Conservation (phyloP, 2,113 vertebrate species). For the Pteronura brasiliensis region DNA sequence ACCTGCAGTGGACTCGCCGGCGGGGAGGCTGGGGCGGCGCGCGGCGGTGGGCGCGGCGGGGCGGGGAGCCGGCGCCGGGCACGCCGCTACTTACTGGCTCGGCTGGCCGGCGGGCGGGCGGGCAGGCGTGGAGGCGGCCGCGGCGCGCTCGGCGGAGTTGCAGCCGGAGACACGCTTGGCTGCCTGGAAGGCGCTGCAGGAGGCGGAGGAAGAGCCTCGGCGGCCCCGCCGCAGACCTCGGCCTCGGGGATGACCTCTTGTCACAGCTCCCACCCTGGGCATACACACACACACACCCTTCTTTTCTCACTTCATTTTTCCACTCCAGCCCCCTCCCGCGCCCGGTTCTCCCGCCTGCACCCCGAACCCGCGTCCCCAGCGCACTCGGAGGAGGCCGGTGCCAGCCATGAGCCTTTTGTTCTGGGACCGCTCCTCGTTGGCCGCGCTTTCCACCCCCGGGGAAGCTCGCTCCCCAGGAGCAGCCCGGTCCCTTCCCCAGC, state of each 20-base stretch:
- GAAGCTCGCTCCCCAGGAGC: constrained; percentile 49
- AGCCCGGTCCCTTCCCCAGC: constrained; percentile 38
- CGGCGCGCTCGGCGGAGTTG: constrained; percentile 78
- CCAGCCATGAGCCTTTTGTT: constrained; percentile 77
- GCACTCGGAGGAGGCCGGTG: constrained; percentile 37
- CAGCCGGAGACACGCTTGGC: constrained; percentile 81
- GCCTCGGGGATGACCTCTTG: constrained; percentile 46
- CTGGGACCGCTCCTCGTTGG: constrained; percentile 22
- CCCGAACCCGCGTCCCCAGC: constrained; percentile 35
- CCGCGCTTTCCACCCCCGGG: neutral
- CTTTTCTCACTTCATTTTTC: constrained; percentile 57
- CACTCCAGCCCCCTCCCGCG: neutral
- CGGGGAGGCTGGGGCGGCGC: too few relatives aligned
- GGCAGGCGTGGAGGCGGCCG: constrained; percentile 7
- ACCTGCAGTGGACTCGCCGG: neutral
- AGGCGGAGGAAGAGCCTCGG: constrained; percentile 77
- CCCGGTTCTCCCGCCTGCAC: neutral
- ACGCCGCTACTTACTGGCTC: constrained; percentile 80
- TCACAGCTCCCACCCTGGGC: neutral
- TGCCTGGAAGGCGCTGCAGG: constrained; percentile 70
- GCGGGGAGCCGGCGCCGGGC: neutral
- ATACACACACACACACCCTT: neutral
- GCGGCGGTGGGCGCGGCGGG: neutral
- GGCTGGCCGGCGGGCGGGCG: constrained; percentile 46
- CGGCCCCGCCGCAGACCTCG: constrained; percentile 59